phyloP scores from a whole-genome alignment of 2,113 vertebrate species.

The Ciconia maguari region DNA sequence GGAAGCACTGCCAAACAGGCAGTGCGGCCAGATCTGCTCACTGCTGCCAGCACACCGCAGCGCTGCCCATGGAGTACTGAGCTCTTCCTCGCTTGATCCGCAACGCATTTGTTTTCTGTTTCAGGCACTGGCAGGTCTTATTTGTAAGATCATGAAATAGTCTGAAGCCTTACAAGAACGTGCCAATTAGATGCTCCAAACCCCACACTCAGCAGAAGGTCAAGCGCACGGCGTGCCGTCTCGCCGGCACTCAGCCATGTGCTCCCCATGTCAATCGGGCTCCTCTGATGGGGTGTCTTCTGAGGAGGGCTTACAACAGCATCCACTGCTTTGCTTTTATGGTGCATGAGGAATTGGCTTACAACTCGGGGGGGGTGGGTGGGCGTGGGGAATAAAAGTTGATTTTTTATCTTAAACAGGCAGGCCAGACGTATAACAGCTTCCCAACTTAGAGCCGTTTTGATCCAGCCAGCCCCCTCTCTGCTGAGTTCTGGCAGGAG shows the following conservation, averaged over 20 bases:
- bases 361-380: too few relatives aligned
- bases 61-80: fast-evolving
- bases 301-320: neutral
- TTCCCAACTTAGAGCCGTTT: neutral
- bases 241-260: fast-evolving
- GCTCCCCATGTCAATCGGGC: fast-evolving
- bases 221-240: fast-evolving
- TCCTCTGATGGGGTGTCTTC: neutral
- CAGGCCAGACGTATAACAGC: neutral
- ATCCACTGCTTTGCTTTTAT: fast-evolving
- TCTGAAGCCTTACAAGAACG: neutral
- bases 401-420: neutral
- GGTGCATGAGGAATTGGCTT: neutral
- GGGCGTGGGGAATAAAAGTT: neutral
- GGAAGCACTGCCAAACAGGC: neutral
- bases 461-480: slow-evolving; percentile 38
- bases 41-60: fast-evolving
- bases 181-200: neutral
- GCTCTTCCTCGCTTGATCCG: fast-evolving
- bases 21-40: neutral
- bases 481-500: slow-evolving; percentile 27
- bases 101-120: neutral
- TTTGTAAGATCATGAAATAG: neutral
- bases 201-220: neutral
- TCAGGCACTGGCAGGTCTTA: neutral